Percentiles rank a stretch among this genome's conserved stretches.
phyloP scores from a whole-genome alignment of 1,140 invertebrate genomes.

The Atta cephalotes region DNA sequence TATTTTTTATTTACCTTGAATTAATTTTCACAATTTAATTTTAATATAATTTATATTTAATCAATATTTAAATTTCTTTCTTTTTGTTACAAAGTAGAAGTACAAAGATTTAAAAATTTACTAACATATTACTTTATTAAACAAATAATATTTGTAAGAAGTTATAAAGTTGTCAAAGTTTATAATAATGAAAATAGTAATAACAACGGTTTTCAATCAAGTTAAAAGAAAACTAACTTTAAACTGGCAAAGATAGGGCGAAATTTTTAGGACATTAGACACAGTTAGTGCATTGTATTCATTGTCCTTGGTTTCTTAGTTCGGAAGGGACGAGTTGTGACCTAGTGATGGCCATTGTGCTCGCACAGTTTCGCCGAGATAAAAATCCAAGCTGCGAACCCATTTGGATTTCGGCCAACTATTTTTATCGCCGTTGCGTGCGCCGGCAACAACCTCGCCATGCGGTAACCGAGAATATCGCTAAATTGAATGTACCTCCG shows the following conservation, averaged over 20 bases:
- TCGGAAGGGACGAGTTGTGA: constrained; percentile 50
- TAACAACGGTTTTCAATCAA: not conserved
- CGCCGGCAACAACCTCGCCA: constrained; percentile 57
- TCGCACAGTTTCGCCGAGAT: constrained; percentile 46
- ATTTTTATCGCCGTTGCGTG: constrained; percentile 73
- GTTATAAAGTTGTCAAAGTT: not conserved
- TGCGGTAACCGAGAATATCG: constrained; percentile 67
- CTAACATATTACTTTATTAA: too few relatives aligned
- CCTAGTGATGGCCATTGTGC: constrained; percentile 62
- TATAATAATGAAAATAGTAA: not conserved
- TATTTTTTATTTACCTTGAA: too few relatives aligned
- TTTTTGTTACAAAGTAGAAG: too few relatives aligned
- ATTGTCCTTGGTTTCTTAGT: constrained; percentile 58
- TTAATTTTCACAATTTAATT: too few relatives aligned
- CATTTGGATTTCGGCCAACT: constrained; percentile 72
- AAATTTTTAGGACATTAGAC: constrained; percentile 24
- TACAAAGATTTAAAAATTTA: too few relatives aligned
- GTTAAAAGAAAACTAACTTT: not conserved
- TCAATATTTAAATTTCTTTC: too few relatives aligned
- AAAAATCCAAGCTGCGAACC: constrained; percentile 72
- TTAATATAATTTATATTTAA: too few relatives aligned
- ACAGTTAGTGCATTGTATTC: constrained; percentile 66
- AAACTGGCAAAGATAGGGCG: not conserved
- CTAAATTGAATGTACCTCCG: constrained; percentile 72
- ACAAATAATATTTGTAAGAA: not conserved